Percentiles rank a stretch among this genome's conserved stretches.
Evolutionary conservation across 2,797 vertebrate species (phyloP).

Genomic region (Rhinichthys osculus): DNA sequence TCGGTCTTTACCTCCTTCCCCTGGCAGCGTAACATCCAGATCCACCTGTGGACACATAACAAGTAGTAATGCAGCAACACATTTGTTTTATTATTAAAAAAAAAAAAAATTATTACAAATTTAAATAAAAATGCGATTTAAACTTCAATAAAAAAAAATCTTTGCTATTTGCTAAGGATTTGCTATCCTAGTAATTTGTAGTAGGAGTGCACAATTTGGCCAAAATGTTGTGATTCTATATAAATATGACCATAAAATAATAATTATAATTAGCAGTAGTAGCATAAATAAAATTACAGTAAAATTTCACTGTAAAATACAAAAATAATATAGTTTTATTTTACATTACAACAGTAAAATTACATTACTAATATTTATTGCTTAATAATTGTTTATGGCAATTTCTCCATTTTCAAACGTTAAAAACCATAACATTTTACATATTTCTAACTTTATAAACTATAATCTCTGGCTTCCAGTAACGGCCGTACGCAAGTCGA

Average conservation of each 20-base stretch:
- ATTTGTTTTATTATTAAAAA: no score
- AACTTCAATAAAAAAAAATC: no score
- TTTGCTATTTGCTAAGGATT: no score
- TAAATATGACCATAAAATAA: neutral
- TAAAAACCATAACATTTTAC: neutral
- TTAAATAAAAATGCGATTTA: no score
- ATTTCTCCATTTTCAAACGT: neutral
- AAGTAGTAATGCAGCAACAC: neutral
- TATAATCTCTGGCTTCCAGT: no score
- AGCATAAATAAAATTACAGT: no score
- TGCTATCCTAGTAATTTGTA: neutral
- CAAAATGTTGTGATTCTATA: neutral
- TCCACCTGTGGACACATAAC: constrained; percentile 85
- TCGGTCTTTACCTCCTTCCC: constrained; percentile 98
- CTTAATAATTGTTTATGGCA: neutral
- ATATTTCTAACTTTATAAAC: no score
- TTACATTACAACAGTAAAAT: no score
- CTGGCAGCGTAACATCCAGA: constrained; percentile 98
- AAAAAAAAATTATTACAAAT: no score
- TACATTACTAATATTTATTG: neutral
- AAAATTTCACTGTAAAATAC: neutral
- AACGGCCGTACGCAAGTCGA: no score
- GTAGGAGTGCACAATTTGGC: neutral
- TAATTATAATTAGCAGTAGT: neutral
- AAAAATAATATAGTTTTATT: no score